phyloP scores from a whole-genome alignment of 2,797 vertebrate genomes.

The Chaetophractus vellerosus region DNA sequence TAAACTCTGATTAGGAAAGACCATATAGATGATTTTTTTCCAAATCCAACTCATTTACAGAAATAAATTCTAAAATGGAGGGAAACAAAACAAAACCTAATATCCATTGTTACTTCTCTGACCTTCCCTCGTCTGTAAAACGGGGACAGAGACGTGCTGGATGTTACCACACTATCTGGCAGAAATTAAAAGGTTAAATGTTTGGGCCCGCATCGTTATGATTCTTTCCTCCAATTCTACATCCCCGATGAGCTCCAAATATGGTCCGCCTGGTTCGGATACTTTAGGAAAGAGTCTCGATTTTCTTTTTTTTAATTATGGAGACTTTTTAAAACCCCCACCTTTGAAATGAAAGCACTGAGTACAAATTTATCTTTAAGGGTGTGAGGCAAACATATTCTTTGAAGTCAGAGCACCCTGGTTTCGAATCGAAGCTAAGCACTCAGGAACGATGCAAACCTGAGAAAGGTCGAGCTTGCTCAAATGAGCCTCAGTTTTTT shows the following conservation, averaged over 20 bases:
- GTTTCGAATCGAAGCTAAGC: not conserved
- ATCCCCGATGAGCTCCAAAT: accelerated
- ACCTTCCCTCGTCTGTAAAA: not conserved
- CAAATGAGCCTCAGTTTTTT: accelerated
- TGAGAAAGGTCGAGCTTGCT: not conserved
- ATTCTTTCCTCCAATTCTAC: not conserved
- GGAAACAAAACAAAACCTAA: not conserved
- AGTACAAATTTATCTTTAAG: not conserved
- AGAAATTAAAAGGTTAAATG: not conserved
- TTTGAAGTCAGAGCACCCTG: not conserved
- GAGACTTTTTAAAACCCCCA: not conserved
- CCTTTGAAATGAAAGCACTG: not conserved
- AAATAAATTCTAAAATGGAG: not conserved
- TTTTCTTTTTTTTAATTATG: not conserved
- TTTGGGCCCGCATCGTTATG: accelerated
- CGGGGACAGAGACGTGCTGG: not conserved
- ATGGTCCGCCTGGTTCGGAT: not conserved
- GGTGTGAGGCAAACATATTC: not conserved
- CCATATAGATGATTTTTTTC: not conserved
- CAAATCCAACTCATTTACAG: not conserved
- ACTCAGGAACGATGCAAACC: not conserved
- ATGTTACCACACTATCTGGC: accelerated
- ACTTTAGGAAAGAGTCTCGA: conserved; percentile 16
- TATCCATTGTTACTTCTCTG: not conserved
- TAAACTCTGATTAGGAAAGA: not conserved